phyloP scores from a whole-genome alignment of 53 echinoderm and acorn worm genomes.

The Patiria pectinifera region DNA sequence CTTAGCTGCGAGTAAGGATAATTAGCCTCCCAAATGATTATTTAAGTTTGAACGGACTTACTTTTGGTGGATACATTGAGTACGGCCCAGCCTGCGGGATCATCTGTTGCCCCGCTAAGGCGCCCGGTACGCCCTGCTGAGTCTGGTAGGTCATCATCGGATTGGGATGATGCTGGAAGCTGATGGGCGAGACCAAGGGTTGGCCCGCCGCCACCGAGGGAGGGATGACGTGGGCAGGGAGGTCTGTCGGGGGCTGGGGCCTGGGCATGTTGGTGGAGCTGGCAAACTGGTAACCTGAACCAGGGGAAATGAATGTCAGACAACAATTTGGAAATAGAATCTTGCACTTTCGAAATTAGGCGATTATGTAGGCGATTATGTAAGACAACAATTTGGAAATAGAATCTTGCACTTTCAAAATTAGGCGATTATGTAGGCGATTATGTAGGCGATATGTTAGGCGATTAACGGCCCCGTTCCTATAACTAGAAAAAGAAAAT shows the following conservation, averaged over 20 bases:
- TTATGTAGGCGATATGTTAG: no score
- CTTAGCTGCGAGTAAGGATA: no score
- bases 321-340: no score
- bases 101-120: slow-evolving; percentile 66
- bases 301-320: no score
- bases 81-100: slow-evolving; percentile 76
- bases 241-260: slow-evolving; percentile 67
- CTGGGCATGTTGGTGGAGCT: slow-evolving; percentile 69
- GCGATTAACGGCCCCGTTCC: no score
- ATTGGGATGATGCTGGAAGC: slow-evolving; percentile 66
- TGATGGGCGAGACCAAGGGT: slow-evolving; percentile 78
- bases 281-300: slow-evolving; percentile 2
- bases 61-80: slow-evolving; percentile 48
- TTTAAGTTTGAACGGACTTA: background rate
- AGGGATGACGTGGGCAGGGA: slow-evolving; percentile 65
- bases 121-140: slow-evolving; percentile 71
- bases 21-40: no score
- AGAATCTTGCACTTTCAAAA: no score
- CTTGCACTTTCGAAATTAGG: no score
- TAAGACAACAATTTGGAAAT: no score
- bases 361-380: no score
- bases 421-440: no score
- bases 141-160: slow-evolving; percentile 62
- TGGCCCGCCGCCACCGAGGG: slow-evolving; percentile 82
- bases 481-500: no score